These are phyloP conservation scores for Chrysolophus pictus DNA, from an alignment of 2,797 vertebrate species.

Conservation along the genomic window DNA sequence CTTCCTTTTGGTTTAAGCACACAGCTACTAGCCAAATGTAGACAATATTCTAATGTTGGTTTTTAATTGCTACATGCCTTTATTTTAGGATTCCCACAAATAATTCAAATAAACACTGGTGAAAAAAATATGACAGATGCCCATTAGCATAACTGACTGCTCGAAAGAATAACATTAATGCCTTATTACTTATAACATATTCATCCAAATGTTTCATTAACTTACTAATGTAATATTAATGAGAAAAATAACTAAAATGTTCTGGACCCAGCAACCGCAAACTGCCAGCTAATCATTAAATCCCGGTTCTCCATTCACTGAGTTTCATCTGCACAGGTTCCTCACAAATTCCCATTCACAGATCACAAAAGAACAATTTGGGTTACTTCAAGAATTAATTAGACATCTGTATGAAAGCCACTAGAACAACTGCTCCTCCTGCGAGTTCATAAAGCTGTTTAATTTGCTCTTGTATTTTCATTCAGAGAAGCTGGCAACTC, in stretches of 20 bases:
- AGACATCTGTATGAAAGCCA: slow-evolving; percentile 80
- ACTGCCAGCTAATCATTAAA: slow-evolving; percentile 77
- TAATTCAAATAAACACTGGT: slow-evolving; percentile 34
- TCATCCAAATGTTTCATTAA: slow-evolving; percentile 86
- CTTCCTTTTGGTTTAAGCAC: background rate
- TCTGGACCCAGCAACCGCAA: slow-evolving; percentile 67
- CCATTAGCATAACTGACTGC: slow-evolving; percentile 81
- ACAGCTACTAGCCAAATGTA: background rate
- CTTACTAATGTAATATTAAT: slow-evolving; percentile 83
- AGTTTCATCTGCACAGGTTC: slow-evolving; percentile 75
- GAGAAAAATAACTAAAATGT: slow-evolving; percentile 78
- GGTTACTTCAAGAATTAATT: slow-evolving; percentile 82
- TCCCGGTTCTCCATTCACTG: slow-evolving; percentile 57
- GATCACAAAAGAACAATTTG: slow-evolving; percentile 83
- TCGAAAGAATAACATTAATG: slow-evolving; percentile 81
- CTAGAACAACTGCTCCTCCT: slow-evolving; percentile 83
- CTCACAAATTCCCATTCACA: slow-evolving; percentile 75
- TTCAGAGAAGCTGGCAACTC: slow-evolving; percentile 77
- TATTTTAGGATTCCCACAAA: slow-evolving; percentile 41
- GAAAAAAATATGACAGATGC: slow-evolving; percentile 78
- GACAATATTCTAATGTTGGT: background rate
- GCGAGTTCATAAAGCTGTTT: slow-evolving; percentile 80
- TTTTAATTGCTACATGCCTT: slow-evolving; percentile 2
- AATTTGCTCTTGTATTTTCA: slow-evolving; percentile 80
- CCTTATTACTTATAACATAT: slow-evolving; percentile 84